Evolutionary conservation across 1,140 invertebrate genomes (phyloP).

Genomic region (Drosophila malerkotliana): DNA sequence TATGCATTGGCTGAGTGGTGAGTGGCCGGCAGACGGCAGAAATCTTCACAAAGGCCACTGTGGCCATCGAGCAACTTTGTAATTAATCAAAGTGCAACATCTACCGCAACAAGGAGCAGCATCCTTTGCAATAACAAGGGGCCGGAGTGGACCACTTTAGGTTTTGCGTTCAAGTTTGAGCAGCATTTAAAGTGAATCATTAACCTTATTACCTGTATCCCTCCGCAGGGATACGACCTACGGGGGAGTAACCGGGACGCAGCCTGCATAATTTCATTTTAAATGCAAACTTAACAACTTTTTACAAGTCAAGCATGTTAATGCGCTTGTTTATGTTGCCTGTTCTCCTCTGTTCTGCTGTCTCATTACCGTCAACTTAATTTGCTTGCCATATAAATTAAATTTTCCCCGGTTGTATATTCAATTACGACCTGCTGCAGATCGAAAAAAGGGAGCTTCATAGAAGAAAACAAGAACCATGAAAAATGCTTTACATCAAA

Average conservation of each 20-base stretch:
- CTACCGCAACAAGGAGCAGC: constrained; percentile 35
- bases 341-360: constrained; percentile 4
- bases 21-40: constrained; percentile 20
- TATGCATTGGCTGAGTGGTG: constrained; percentile 51
- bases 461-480: neutral
- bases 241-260: neutral
- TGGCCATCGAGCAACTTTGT: constrained; percentile 45
- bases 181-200: constrained; percentile 73
- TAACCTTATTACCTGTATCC: constrained; percentile 64
- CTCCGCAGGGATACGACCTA: neutral
- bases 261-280: constrained; percentile 71
- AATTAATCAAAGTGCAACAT: constrained; percentile 75
- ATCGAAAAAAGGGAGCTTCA: constrained; percentile 4
- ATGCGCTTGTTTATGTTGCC: constrained; percentile 47
- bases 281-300: constrained; percentile 70
- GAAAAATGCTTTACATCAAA: too few relatives aligned
- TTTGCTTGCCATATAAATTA: constrained; percentile 47
- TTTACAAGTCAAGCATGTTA: constrained; percentile 68
- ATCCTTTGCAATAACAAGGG: constrained; percentile 8
- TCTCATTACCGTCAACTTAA: constrained; percentile 51
- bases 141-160: constrained; percentile 1
- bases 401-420: constrained; percentile 29
- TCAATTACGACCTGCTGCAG: constrained; percentile 16
- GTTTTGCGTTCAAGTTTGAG: constrained; percentile 43
- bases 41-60: constrained; percentile 41